Conservation (phyloP, 2,797 vertebrate genomes). For the Spinus pinus region DNA sequence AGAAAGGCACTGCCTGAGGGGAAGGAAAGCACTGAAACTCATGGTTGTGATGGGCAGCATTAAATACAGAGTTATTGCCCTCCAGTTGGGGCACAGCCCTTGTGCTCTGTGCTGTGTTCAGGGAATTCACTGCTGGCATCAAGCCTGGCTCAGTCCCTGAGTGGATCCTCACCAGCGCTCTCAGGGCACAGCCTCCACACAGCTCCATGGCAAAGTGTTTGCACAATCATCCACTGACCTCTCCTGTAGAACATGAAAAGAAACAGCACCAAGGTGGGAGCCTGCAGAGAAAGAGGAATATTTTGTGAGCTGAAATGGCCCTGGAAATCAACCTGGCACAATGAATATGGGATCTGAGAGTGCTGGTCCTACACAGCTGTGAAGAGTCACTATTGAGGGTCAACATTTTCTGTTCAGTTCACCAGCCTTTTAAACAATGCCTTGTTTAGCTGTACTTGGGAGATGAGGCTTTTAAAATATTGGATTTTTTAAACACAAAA, state of each 20-base stretch:
- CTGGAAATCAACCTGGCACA: background rate
- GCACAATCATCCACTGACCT: background rate
- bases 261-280: background rate
- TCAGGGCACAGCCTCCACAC: background rate
- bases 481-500: background rate
- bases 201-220: background rate
- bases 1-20: background rate
- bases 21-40: background rate
- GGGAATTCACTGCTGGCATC: background rate
- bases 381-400: background rate
- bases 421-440: background rate
- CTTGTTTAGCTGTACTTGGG: background rate
- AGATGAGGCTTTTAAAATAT: background rate
- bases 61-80: background rate
- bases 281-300: background rate
- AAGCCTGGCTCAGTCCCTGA: background rate
- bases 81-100: accelerated
- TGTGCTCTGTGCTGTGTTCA: background rate
- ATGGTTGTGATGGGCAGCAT: background rate
- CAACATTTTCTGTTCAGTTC: background rate
- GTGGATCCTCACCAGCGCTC: background rate
- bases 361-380: background rate
- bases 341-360: background rate
- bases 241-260: background rate
- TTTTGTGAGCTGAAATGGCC: background rate